A percentile compares a stretch with the other conserved stretches of the same genome.
Evolutionary conservation across 2,888 invertebrate genomes (phyloP).

Genomic region (Melinopterus prodromus): DNA sequence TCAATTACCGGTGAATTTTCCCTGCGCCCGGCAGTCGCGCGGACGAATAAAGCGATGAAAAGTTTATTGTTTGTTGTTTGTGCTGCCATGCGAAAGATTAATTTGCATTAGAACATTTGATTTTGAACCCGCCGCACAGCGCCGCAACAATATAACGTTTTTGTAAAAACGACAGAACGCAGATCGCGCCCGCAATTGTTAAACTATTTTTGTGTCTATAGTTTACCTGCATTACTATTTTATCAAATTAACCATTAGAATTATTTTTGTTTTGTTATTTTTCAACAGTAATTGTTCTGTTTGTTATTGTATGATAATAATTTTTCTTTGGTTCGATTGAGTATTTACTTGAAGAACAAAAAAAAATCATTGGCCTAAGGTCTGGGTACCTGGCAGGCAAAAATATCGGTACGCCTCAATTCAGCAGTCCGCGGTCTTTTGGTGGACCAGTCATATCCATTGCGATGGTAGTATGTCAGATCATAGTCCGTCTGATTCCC

Average conservation of each 20-base stretch:
- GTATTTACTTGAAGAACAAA: no score
- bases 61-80: slow-evolving; percentile 26
- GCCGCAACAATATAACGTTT: neutral
- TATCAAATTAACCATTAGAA: neutral
- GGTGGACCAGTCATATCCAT: no score
- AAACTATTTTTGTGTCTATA: neutral
- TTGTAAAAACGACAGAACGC: neutral
- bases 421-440: no score
- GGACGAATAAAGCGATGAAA: slow-evolving; percentile 23
- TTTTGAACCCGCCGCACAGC: neutral
- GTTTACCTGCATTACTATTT: neutral
- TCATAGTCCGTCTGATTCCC: no score
- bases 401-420: no score
- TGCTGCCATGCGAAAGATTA: slow-evolving; percentile 23
- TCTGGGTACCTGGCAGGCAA: no score
- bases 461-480: no score
- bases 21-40: slow-evolving; percentile 12
- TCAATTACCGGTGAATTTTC: slow-evolving; percentile 28
- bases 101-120: slow-evolving; percentile 25
- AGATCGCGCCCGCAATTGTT: neutral
- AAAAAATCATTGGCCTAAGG: no score
- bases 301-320: no score
- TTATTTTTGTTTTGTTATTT: no score
- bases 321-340: no score
- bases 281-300: no score